Base-by-base conservation (phyloP, 2,888 invertebrate species). In the Cerceris rybyensis region DNA sequence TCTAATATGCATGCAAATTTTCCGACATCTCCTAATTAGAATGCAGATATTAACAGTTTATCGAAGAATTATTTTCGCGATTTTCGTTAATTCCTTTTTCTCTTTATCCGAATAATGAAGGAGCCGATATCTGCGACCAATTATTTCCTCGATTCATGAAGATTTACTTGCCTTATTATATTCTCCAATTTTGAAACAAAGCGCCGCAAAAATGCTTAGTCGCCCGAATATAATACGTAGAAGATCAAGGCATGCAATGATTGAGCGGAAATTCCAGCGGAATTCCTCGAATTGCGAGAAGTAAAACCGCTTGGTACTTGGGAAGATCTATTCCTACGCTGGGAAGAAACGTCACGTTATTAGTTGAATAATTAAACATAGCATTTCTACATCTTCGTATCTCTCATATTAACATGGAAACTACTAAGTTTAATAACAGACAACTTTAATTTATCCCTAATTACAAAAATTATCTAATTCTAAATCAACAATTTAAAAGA, bases 151-250 rank as follows among this genome's bases (percentile, higher is more conserved):
- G 11, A 14, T 54, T n/a, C 42, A 70, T 50, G 50, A 67, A 70
- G 76, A 76, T 78, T 11, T 54, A 46, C 49, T 73, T 71, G 68
- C 71, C 68, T 69, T 67, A 71, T 71, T 64, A 71, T 65, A 50
- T 76, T 71, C 71, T 68, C 65, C 58, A 60, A 54, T 61, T 68
- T 71, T 76, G 13, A 78, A 77, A 77, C 77, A 77, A 78, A 78
- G 46, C 66, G 69, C 78, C 65, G 77, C 67, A 68, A 78, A 68
- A 71, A 77, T 57, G 60, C 57, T 71, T 71, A 68, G 68, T 70
- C 55, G 7, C 59, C 67, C 52, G 66, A 58, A 78, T 72, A 69
- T 77, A 69, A 63, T 55, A 42, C 55, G 52, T 52, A 57, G 41
- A 57, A 43, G 17, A 61, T 43, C 64, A 64, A 17, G 43, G 61